Conservation (phyloP, 2,888 invertebrate genomes). For the Mimas tiliae region DNA sequence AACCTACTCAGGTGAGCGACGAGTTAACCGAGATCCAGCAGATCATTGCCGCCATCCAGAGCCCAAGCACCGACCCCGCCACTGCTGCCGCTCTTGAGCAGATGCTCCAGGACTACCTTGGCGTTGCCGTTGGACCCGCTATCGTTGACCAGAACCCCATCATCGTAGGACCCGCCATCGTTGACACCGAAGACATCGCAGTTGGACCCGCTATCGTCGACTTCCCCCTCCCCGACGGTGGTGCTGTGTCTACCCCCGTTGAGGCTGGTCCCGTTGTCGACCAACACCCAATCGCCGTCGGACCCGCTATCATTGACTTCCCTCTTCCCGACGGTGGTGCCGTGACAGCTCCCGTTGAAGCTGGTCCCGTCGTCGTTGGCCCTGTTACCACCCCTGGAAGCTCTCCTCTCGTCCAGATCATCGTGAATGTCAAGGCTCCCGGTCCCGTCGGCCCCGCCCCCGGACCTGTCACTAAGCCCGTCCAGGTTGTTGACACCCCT, state of each 20-base stretch:
- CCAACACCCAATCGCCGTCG: constrained; percentile 38
- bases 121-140: constrained; percentile 40
- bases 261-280: constrained; percentile 37
- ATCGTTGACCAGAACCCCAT: constrained; percentile 44
- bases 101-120: constrained; percentile 27
- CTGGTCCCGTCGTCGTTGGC: constrained; percentile 29
- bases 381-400: constrained; percentile 26
- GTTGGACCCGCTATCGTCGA: constrained; percentile 44
- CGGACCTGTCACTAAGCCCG: constrained; percentile 26
- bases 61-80: constrained; percentile 62
- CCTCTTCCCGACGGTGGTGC: constrained; percentile 33
- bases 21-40: constrained; percentile 49
- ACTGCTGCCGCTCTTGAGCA: constrained; percentile 51
- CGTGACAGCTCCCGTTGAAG: constrained; percentile 32
- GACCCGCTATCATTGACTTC: constrained; percentile 38
- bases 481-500: constrained; percentile 30
- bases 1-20: constrained; percentile 37
- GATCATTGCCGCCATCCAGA: constrained; percentile 61
- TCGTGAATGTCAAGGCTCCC: constrained; percentile 36
- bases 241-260: constrained; percentile 30
- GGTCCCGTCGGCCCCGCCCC: constrained; percentile 26
- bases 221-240: too few relatives aligned
- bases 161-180: constrained; percentile 33
- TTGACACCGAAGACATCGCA: constrained; percentile 26
- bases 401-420: constrained; percentile 40